A percentile compares a stretch with the other conserved stretches of the same genome.
These are phyloP conservation scores for Phymanthus crucifer DNA, from an alignment of 92 coral and sea anemone species.

Conservation along the genomic window DNA sequence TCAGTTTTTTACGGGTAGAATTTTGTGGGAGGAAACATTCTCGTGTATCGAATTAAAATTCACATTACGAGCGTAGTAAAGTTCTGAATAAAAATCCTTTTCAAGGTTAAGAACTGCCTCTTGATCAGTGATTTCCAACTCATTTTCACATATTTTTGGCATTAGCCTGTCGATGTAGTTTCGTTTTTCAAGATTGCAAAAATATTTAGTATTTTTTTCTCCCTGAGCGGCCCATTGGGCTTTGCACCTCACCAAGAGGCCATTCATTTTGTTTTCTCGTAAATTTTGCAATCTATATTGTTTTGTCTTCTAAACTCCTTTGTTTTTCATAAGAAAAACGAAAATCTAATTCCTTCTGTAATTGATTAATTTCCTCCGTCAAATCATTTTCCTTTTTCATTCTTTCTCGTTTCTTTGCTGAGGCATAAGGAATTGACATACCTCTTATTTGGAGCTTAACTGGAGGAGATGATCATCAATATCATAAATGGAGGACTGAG, in stretches of 20 bases:
- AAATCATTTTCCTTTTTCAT: conserved; percentile 21
- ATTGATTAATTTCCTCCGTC: background rate
- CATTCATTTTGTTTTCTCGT: conserved; percentile 12
- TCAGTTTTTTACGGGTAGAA: conserved; percentile 11
- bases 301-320: background rate
- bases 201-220: conserved; percentile 30
- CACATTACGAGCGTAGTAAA: conserved; percentile 14
- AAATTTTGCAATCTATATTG: background rate
- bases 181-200: conserved; percentile 22
- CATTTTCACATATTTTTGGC: conserved; percentile 10
- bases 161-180: conserved; percentile 25
- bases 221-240: conserved; percentile 26
- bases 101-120: conserved; percentile 12
- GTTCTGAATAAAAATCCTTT: conserved; percentile 12
- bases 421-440: conserved; percentile 33
- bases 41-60: background rate
- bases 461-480: conserved; percentile 38
- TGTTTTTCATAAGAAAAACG: background rate
- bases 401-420: conserved; percentile 31
- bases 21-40: conserved; percentile 14
- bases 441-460: conserved; percentile 30
- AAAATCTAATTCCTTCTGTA: background rate
- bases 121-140: conserved; percentile 29
- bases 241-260: conserved; percentile 8
- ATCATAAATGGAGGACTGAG: conserved; percentile 5